Conservation (phyloP, 2,113 vertebrate genomes). For the Corythoichthys intestinalis region DNA sequence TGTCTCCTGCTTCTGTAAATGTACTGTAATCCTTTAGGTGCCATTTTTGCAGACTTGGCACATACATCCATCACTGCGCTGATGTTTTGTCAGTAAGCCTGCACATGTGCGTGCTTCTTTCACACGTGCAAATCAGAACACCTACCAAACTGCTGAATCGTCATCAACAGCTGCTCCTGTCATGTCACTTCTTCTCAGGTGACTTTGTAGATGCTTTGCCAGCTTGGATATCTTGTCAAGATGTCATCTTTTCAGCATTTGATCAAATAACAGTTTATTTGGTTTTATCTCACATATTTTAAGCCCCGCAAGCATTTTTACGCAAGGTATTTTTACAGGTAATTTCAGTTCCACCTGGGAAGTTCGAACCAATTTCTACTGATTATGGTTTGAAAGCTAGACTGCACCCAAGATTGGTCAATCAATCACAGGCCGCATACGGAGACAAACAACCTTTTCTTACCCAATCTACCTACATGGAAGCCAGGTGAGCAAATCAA, state of each 20-base stretch:
- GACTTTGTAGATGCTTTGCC: conserved; percentile 44
- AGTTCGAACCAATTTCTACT: too few relatives aligned
- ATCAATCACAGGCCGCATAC: not conserved
- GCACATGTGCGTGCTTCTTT: not conserved
- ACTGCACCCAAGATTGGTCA: not conserved
- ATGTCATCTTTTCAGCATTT: conserved; percentile 13
- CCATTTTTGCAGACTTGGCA: conserved; percentile 31
- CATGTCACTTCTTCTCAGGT: conserved; percentile 47
- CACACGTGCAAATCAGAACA: conserved; percentile 65
- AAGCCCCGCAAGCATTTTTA: conserved; percentile 16
- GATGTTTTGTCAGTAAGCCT: conserved; percentile 54
- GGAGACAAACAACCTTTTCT: not conserved
- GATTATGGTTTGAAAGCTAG: too few relatives aligned
- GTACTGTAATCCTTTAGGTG: conserved; percentile 40
- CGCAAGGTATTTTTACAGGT: not conserved
- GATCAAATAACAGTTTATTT: conserved; percentile 20
- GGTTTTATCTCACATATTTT: conserved; percentile 11
- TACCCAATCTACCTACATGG: not conserved
- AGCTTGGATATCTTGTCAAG: conserved; percentile 40
- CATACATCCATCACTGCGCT: conserved; percentile 46
- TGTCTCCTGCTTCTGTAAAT: conserved; percentile 9
- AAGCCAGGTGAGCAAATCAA: not conserved
- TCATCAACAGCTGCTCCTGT: conserved; percentile 49
- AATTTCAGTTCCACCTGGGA: not conserved
- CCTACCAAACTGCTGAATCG: conserved; percentile 50